A percentile compares a stretch with the other conserved stretches of the same genome.
Evolutionary conservation across 1,140 invertebrate species (phyloP).

Genomic region (Camponotus vicinus): DNA sequence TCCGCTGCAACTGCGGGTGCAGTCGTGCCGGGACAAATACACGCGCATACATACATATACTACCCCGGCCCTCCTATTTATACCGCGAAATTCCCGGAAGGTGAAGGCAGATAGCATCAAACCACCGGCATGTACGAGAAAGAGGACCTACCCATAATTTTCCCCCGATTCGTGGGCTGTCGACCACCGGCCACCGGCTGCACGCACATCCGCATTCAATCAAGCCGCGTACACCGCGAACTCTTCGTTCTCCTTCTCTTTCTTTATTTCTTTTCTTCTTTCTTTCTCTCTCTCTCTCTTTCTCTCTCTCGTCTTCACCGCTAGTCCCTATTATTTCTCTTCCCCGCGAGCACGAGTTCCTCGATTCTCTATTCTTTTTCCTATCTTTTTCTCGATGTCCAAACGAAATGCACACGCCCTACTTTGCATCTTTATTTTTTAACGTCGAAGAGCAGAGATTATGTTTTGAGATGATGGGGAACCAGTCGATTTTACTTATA

Average conservation of each 20-base stretch:
- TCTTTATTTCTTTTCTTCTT: constrained; percentile 9
- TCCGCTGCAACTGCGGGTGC: constrained; percentile 41
- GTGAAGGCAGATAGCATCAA: constrained; percentile 76
- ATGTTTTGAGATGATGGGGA: neutral
- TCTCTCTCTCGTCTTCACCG: neutral
- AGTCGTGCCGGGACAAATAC: constrained; percentile 22
- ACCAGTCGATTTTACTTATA: neutral
- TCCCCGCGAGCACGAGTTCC: constrained; percentile 1
- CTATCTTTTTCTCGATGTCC: constrained; percentile 2
- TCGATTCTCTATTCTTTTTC: constrained; percentile 6
- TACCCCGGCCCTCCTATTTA: constrained; percentile 72
- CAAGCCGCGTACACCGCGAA: constrained; percentile 63
- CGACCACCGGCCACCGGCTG: constrained; percentile 61
- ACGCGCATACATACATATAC: neutral
- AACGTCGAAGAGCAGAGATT: neutral
- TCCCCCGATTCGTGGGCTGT: constrained; percentile 70
- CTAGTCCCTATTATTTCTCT: neutral
- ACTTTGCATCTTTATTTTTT: neutral
- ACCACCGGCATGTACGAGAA: constrained; percentile 65
- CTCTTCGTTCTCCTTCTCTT: neutral
- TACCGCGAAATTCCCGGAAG: constrained; percentile 77
- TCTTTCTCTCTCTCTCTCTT: neutral
- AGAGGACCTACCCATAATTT: constrained; percentile 77
- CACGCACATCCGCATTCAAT: constrained; percentile 80
- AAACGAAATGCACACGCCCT: neutral